Base-by-base conservation (phyloP, 2,888 invertebrate genomes). In the Agapostemon virescens region DNA sequence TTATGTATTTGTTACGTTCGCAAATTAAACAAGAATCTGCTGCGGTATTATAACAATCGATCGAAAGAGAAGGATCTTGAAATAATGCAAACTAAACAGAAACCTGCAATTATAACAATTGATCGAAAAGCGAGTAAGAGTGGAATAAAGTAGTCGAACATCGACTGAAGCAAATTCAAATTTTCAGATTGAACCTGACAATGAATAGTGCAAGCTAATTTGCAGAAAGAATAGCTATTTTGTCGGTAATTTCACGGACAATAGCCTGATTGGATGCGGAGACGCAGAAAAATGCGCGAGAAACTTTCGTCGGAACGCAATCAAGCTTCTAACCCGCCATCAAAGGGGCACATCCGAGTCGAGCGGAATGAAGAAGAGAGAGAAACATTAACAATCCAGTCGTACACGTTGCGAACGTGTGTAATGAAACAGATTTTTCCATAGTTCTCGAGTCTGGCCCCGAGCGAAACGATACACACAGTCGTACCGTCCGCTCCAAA, bases 401-500 rank as follows among this genome's bases (percentile, higher is more conserved):
- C 69, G 68, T 63, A 49, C 63, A 63, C 73, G 69, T 74, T 75
- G 66, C 79, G 73, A 76, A 79, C 78, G 82, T 72, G 81, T 71
- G 87, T 85, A 86, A 88, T 88, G 87, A 89, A 89, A 89, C 84
- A 69, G 83, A 89, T 88, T 88, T 89, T 89, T 89, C 86, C 84
- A 82, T 81, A 84, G 83, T 81, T 74, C 81, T 69, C 84, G 77
- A 79, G 84, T 77, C 74, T 84, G 70, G 79, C 80, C 79, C 75
- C 64, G 76, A 84, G 86, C 84, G 74, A 83, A 82, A 79, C 84
- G 86, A 84, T 84, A 80, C 73, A 73, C 63, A 61, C 20, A n/a
- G 74, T 58, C 55, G 83, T 85, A 76, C 82, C 76, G 81, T 77
- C 75, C 33, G n/a, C 36, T 33, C n/a, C 70, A 69, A 74, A 66